Base-by-base conservation (phyloP, 2,888 invertebrate species). In the Calephelis perditalis region DNA sequence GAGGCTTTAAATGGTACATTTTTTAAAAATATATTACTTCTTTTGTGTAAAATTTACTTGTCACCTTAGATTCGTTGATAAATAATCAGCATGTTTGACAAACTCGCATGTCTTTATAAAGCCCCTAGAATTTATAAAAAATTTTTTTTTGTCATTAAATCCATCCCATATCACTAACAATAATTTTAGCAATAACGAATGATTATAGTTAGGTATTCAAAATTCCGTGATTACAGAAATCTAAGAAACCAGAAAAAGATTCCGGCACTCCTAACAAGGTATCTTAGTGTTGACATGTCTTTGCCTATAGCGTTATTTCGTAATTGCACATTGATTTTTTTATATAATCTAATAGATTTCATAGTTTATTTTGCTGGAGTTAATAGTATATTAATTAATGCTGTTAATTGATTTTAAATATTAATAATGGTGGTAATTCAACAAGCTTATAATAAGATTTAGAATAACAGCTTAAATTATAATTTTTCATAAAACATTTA, bases 171-270 rank as follows among this genome's bases (percentile, higher is more conserved):
- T 8, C 40, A 40, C 40, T 40, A 40, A 40, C 40, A 7, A 40
- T 40, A 7, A 40, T 7, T 40, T 3, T 40, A 54, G 3, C 12
- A 3, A 36, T 45, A 35, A 35, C 45, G 35, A 45, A n/a, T 37
- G 26, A 26, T 58, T 43, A 35, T 59, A 26, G 47, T 44, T 26
- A 12, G 59, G 47, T 37, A 52, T 44, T 55, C 15, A 56, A 37
- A 55, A 56, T 59, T 68, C 49, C 62, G 63, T 73, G 68, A 65
- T 94, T 94, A 76, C 94, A 95, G 95, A 95, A 95, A 92, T 95
- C 95, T 90, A 94, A 94, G 92, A 95, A 94, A 92, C 92, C 92
- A 80, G 94, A 94, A 86, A 94, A 93, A 92, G 93, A 85, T 91
- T 92, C 91, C 79, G 91, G 92, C 79, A 93, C 93, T 78, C 93